These are phyloP conservation scores for Cossypha dichroa DNA, from an alignment of 2,797 vertebrate species.

Conservation along the genomic window DNA sequence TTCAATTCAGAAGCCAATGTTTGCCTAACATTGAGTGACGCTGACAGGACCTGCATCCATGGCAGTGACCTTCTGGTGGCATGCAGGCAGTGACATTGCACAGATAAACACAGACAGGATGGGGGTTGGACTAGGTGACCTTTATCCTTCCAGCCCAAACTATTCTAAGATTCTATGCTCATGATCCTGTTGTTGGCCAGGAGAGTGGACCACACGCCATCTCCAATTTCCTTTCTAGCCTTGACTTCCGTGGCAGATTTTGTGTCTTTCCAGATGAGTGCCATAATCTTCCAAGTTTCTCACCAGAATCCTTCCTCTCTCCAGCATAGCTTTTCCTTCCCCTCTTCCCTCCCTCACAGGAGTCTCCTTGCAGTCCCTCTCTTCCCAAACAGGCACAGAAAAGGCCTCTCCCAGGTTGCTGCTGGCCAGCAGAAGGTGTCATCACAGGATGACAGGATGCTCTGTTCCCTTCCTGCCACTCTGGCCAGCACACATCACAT, in stretches of 20 bases:
- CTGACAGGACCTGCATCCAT: background rate
- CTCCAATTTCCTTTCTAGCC: background rate
- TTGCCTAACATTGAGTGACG: background rate
- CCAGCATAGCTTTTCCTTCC: background rate
- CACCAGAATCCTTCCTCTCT: background rate
- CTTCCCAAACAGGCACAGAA: background rate
- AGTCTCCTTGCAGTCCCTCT: background rate
- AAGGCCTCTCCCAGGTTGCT: background rate
- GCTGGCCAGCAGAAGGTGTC: background rate
- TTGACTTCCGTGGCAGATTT: background rate
- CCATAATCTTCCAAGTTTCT: background rate
- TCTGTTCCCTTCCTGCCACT: background rate
- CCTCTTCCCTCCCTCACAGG: background rate
- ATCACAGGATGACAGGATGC: background rate
- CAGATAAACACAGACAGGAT: background rate
- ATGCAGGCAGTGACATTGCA: background rate
- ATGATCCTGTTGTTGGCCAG: background rate
- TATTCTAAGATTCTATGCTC: background rate
- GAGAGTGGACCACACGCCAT: rapidly evolving
- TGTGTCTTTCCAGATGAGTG: background rate
- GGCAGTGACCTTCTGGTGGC: background rate
- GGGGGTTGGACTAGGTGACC: background rate
- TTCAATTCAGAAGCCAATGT: background rate
- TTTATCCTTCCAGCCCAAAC: background rate
- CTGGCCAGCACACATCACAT: background rate